Evolutionary conservation across 2,113 vertebrate species (phyloP), one percentile per base, ranked within the genome.

Genomic region (Mus pahari): DNA sequence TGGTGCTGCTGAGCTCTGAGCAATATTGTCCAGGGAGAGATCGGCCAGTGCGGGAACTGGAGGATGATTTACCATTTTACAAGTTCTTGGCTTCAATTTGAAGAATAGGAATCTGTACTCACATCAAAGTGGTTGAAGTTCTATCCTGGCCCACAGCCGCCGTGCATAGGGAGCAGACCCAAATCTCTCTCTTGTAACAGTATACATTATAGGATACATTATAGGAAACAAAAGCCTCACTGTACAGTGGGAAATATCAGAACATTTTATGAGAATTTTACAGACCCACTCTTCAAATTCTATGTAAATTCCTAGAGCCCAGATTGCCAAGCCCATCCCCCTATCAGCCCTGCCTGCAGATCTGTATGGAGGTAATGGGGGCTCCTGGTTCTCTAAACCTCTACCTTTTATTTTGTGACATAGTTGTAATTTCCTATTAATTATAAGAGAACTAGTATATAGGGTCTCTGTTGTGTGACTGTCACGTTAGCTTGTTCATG

Each of bases 171-270:
- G 12, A 71, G 20, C 45, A 71, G 26, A 73, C 39, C 68, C 62
- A 62, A 6, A 17, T 55, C 70, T 94, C 66, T 13, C 26, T 82
- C 24, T 89, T 86, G 17, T 45, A 82, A 78, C 19, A 79, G 1
- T 84, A 24, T 45, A 4, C 53, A 68, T 73, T 48, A 53, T 33
- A 91, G 42, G 9, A 39, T 24, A 70, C 75, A 33, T 66, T 74
- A 48, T 13, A 66, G 33, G 39, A 95, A 91, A 96, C 66, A 71
- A 60, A 91, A 55, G n/a, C 7, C 48, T 93, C 73, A 84, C 26
- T 90, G 20, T 89, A 70, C 64, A 58, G 33, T 62, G 53, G 81
- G 36, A 93, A 93, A 71, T 89, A 89, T 36, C 10, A 73, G 19
- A 64, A 31, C 55, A 86, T 66, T 78, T 86, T 77, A 53, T 64